Evolutionary conservation across 92 coral and sea anemone species (phyloP).

Genomic region (Phenganax marumi): DNA sequence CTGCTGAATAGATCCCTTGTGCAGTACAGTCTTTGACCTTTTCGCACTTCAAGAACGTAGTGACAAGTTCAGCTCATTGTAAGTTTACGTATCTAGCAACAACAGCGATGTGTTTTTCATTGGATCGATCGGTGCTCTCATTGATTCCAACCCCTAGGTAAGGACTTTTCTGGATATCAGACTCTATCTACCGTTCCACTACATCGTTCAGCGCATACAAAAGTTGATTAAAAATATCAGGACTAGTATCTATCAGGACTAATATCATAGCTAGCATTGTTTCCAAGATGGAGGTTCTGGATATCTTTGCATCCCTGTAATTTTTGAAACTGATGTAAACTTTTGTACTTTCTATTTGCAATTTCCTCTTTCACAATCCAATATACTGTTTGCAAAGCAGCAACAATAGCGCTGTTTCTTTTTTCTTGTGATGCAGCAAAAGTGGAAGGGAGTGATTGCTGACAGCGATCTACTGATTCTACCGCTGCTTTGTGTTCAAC

Average conservation of each 20-base stretch:
- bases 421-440: conserved; percentile 11
- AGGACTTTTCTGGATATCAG: conserved; percentile 32
- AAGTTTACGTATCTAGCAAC: conserved; percentile 44
- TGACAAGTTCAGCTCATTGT: neutral
- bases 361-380: conserved; percentile 42
- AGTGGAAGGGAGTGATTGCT: conserved; percentile 13
- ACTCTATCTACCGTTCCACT: conserved; percentile 14
- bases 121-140: conserved; percentile 42
- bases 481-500: conserved; percentile 16
- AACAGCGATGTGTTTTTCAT: conserved; percentile 45
- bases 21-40: conserved; percentile 46
- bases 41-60: conserved; percentile 41
- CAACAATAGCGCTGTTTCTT: conserved; percentile 35
- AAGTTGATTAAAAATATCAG: conserved; percentile 48
- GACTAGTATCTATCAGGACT: no score
- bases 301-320: conserved; percentile 41
- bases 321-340: conserved; percentile 36
- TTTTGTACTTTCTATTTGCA: conserved; percentile 42
- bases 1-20: neutral
- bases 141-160: conserved; percentile 37
- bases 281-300: conserved; percentile 41
- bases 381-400: conserved; percentile 43
- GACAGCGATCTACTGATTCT: conserved; percentile 11
- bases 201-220: conserved; percentile 17
- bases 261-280: conserved; percentile 46